Base-by-base conservation (phyloP, 2,113 vertebrate genomes). In the Melanerpes aurifrons region DNA sequence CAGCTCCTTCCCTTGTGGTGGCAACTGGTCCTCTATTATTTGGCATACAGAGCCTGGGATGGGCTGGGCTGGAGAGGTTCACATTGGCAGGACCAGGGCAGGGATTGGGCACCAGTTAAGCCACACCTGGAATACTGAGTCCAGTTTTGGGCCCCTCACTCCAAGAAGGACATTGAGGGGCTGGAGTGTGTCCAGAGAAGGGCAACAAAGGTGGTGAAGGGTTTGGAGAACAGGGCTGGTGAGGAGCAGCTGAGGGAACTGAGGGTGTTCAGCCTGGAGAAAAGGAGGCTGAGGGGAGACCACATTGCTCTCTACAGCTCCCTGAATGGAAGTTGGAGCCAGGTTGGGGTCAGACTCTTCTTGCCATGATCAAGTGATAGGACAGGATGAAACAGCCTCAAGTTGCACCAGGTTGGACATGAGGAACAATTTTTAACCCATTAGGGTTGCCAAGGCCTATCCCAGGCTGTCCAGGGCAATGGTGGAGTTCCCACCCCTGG, bases 21-120 rank as follows among this genome's bases (percentile, higher is more conserved):
- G 4, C 22, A 56, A 15, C 37, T 10, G 13, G 9, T 37, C 37
- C 63, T 0, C 3, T 10, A 31, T 25, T 6, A 0, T 4, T 12
- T 0, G 2, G 24, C 1, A 0, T 9, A 2, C 0, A 1, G 35
- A 48, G 24, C 48, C 0, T 2, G 3, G 32, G 68, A 48, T 24
- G 37, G 77, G 67, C 31, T 20, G 37, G 77, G 67, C 31, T 73
- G 40, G 32, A 19, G 18, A 56, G 10, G 24, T 45, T 22, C 12
- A 1, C 1, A 0, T 6, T 45, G 47, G 40, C 37, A 29, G 63
- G 63, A 66, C 28, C 26, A 29, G 37, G 62, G 17, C 25, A 64
- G 25, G 16, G 63, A 43, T 29, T 8, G 11, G 17, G 11, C 25
- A 43, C 37, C 18, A 37, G 63, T 37, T 37, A 64, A 37, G 62